Evolutionary conservation across 2,113 vertebrate species (phyloP).

Genomic region (Lates calcarifer): DNA sequence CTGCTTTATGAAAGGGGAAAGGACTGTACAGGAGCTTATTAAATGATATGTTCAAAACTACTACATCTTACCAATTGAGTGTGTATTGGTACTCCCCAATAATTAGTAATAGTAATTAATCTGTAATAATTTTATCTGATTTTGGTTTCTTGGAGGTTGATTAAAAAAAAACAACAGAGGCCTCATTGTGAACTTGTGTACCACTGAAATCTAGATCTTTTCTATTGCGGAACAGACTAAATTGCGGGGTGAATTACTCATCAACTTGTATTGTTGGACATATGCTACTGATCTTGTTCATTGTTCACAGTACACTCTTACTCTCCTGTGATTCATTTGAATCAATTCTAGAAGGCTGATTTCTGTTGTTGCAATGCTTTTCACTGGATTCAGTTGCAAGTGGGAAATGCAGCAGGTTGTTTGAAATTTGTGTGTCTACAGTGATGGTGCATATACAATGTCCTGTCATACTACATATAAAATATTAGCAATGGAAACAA

Average conservation of each 20-base stretch:
- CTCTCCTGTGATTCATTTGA: conserved; percentile 15
- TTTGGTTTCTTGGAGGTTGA: background rate
- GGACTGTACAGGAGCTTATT: too few species aligned
- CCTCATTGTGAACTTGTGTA: background rate
- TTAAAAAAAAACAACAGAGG: background rate
- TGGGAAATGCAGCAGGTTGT: background rate
- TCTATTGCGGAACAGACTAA: background rate
- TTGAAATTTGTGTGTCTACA: background rate
- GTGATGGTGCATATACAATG: background rate
- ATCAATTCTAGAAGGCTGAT: conserved; percentile 1
- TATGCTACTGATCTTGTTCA: background rate
- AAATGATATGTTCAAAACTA: too few species aligned
- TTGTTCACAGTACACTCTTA: conserved; percentile 1
- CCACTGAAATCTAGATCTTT: background rate
- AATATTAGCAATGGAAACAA: background rate
- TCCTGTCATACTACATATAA: background rate
- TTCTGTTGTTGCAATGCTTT: conserved; percentile 6
- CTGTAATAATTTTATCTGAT: too few species aligned
- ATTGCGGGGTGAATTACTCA: background rate
- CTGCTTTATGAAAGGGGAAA: too few species aligned
- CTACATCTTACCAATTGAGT: too few species aligned
- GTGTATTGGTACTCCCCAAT: too few species aligned
- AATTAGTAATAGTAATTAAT: too few species aligned
- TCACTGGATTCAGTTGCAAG: background rate
- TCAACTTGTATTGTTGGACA: conserved; percentile 18